phyloP scores from a whole-genome alignment of 2,888 invertebrate species.

The Spilarctia lutea region DNA sequence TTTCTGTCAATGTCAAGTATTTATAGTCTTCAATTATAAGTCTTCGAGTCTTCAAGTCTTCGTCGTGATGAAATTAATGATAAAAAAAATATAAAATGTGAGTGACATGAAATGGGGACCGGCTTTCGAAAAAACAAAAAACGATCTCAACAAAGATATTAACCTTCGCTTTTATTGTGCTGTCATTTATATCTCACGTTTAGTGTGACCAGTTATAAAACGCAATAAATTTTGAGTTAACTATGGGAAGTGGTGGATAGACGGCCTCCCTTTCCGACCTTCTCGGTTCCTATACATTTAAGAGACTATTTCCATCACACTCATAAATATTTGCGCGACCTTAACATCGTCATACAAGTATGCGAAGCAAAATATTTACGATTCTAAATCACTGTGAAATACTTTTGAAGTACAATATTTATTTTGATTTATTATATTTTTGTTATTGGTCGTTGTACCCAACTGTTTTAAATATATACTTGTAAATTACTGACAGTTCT shows the following conservation, averaged over 20 bases:
- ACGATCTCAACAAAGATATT: no score
- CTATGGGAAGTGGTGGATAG: slow-evolving; percentile 9
- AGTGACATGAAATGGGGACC: no score
- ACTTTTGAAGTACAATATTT: slow-evolving; percentile 31
- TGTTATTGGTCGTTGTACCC: slow-evolving; percentile 27
- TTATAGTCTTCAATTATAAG: no score
- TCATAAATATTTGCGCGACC: slow-evolving; percentile 46
- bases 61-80: no score
- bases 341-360: slow-evolving; percentile 33
- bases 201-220: background rate
- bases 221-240: slow-evolving; percentile 12
- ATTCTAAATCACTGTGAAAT: slow-evolving; percentile 39
- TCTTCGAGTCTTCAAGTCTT: no score
- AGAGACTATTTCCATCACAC: slow-evolving; percentile 45
- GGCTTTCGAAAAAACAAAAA: no score
- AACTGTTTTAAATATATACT: background rate
- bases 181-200: background rate
- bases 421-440: slow-evolving; percentile 22
- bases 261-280: slow-evolving; percentile 36
- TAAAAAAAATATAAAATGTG: no score
- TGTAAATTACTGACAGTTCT: background rate
- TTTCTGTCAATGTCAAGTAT: no score
- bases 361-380: slow-evolving; percentile 43
- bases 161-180: background rate
- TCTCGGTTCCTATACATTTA: slow-evolving; percentile 44